Base-by-base conservation (phyloP, 2,888 invertebrate genomes). In the Diadegma fenestrale region DNA sequence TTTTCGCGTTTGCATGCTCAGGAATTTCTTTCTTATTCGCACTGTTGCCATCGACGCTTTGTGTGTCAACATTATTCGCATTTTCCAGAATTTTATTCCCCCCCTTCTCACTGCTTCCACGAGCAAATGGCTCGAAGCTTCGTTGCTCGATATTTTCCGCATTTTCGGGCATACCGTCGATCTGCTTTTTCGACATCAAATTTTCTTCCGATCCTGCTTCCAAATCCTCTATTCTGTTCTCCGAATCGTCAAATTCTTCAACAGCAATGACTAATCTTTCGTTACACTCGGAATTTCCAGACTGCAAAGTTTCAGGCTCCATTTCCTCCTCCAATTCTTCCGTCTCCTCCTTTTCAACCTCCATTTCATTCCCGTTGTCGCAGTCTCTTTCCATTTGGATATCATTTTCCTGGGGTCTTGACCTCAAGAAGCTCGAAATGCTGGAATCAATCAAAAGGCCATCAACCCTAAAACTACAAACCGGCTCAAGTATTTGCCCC, bases 191-290 rank as follows among this genome's bases (percentile, higher is more conserved):
- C 26, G 3, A 14, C 45, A 43, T 33, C n/a, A 10, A 58, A 54
- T 54, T 66, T 41, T 51, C 66, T n/a, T 77, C 37, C 26, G 12
- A 17, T 43, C 14, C 54, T n/a, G 5, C 54, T n/a, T 12, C 26
- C 8, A 5, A n/a, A 7, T 30, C 43, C n/a, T n/a, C 30, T 22
- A 17, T 22, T 14, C 33, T 63, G 19, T 48, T 33, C 6, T n/a
- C n/a, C 7, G 19, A 12, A 17, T 75, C 43, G 12, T 69, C 19
- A 7, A 30, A 33, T 7, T 69, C 66, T 17, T 78, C 78, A n/a
- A 17, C 69, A 1, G n/a, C 77, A 2, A 69, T 69, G 6, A 26
- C 26, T 10, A 77, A 41, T 54, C 64, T 41, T 41, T 41, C 73
- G n/a, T 43, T 41, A 26, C 58, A 61, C 4, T 61, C 58, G 3